A percentile compares a stretch with the other conserved stretches of the same genome.
phyloP scores from a whole-genome alignment of 2,113 vertebrate species.

The Percina caprodes region DNA sequence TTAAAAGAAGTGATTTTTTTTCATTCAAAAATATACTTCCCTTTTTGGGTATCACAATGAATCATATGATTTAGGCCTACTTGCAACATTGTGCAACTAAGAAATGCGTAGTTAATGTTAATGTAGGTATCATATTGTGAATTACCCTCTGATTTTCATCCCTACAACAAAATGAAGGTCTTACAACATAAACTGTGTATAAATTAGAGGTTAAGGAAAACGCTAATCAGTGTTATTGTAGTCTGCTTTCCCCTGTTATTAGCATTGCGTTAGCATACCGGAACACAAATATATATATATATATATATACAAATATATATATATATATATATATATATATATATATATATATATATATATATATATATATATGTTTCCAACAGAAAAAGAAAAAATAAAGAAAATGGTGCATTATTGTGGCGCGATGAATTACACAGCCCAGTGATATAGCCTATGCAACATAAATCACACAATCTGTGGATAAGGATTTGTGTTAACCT shows the following conservation, averaged over 20 bases:
- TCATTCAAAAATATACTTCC: not conserved
- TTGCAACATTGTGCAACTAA: not conserved
- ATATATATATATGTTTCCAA: too few relatives aligned
- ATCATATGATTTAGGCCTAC: not conserved
- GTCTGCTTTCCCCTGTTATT: not conserved
- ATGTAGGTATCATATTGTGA: not conserved
- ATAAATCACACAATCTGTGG: not conserved
- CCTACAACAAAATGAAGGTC: not conserved
- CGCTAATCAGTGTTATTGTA: slow-evolving; percentile 20
- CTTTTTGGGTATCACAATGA: not conserved
- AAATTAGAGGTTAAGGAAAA: slow-evolving; percentile 18
- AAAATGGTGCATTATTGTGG: too few relatives aligned
- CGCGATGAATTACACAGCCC: too few relatives aligned
- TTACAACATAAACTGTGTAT: not conserved
- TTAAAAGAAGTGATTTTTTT: not conserved
- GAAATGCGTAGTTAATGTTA: not conserved
- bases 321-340: too few relatives aligned
- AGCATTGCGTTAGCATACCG: slow-evolving; percentile 9
- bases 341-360: too few relatives aligned
- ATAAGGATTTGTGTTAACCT: slow-evolving; percentile 6
- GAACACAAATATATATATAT: not conserved
- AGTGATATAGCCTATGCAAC: too few relatives aligned
- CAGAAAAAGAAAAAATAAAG: too few relatives aligned
- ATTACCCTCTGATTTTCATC: slow-evolving; percentile 10
- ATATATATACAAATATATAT: too few relatives aligned